A percentile compares a stretch with the other conserved stretches of the same genome.
Evolutionary conservation across 2,888 invertebrate genomes (phyloP).

Genomic region (Yponomeuta cagnagella): DNA sequence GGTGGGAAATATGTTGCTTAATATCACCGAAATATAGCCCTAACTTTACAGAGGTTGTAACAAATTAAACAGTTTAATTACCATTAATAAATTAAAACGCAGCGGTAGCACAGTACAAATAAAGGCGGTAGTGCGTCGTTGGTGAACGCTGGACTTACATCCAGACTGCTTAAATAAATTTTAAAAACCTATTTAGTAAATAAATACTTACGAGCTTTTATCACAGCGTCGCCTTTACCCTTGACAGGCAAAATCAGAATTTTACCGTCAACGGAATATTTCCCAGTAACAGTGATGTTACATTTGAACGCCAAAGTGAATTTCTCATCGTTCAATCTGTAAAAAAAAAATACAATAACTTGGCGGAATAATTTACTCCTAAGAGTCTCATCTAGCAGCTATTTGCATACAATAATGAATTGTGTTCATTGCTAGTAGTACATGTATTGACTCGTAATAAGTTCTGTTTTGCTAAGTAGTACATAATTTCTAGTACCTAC

Average conservation of each 20-base stretch:
- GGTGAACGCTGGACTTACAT: too few species aligned
- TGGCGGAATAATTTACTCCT: conserved; percentile 14
- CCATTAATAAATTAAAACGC: too few species aligned
- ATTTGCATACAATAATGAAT: conserved; percentile 39
- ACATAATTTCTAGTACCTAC: background rate
- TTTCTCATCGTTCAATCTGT: conserved; percentile 45
- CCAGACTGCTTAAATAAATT: too few species aligned
- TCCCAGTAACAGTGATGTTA: conserved; percentile 54
- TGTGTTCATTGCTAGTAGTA: background rate
- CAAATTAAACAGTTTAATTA: too few species aligned
- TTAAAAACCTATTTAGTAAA: too few species aligned
- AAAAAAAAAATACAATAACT: conserved; percentile 21
- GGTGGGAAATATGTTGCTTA: too few species aligned
- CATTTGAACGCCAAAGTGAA: conserved; percentile 48
- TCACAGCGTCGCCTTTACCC: conserved; percentile 62
- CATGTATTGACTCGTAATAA: background rate
- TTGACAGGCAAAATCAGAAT: conserved; percentile 69
- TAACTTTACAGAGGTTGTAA: too few species aligned
- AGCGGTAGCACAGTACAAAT: too few species aligned
- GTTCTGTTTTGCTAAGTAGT: background rate
- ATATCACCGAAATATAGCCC: too few species aligned
- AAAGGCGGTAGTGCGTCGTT: too few species aligned
- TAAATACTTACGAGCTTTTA: conserved; percentile 56
- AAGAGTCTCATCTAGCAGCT: conserved; percentile 17
- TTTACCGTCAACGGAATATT: conserved; percentile 65